These are phyloP conservation scores for Aurelia sp. DNA, from an alignment of 30 jellyfish, hydroid and myxozoan species.

Conservation along the genomic window DNA sequence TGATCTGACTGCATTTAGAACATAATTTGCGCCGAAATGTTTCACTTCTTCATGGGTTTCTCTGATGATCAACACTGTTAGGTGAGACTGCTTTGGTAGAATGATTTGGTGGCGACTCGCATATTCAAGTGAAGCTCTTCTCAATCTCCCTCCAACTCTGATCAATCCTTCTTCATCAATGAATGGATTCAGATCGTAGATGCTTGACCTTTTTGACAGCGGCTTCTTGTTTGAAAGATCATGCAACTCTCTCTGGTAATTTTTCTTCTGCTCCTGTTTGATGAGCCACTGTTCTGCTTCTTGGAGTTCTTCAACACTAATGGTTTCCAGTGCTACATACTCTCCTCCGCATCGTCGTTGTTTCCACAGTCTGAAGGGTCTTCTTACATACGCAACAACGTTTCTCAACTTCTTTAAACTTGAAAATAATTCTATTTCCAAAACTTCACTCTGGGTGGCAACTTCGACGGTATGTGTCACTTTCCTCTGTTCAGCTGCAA, in stretches of 20 bases:
- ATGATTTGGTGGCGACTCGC: constrained; percentile 44
- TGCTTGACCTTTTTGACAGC: constrained; percentile 13
- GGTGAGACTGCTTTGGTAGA: constrained; percentile 35
- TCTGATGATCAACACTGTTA: constrained; percentile 38
- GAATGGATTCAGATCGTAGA: constrained; percentile 46
- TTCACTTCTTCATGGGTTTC: constrained; percentile 22
- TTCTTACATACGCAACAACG: constrained; percentile 24
- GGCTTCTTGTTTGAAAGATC: constrained; percentile 49
- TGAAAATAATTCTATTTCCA: constrained; percentile 42
- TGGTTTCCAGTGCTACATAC: constrained; percentile 5
- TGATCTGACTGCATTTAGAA: constrained; percentile 45
- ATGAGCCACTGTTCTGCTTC: constrained; percentile 56
- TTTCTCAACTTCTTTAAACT: constrained; percentile 52
- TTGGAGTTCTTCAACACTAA: constrained; percentile 50
- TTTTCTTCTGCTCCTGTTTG: constrained; percentile 39
- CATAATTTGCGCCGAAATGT: constrained; percentile 42
- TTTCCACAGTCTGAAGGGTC: constrained; percentile 43
- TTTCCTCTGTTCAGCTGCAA: constrained; percentile 47
- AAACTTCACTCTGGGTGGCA: constrained; percentile 18
- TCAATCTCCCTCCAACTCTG: constrained; percentile 65
- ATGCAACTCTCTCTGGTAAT: constrained; percentile 44
- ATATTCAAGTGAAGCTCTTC: constrained; percentile 31
- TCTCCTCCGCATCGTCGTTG: constrained; percentile 27
- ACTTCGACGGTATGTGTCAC: constrained; percentile 27
- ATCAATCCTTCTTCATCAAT: constrained; percentile 53